Percentiles rank a stretch among this genome's conserved stretches.
These are phyloP conservation scores for Lampris megalopsis DNA, from an alignment of 2,113 vertebrate genomes.

Conservation along the genomic window DNA sequence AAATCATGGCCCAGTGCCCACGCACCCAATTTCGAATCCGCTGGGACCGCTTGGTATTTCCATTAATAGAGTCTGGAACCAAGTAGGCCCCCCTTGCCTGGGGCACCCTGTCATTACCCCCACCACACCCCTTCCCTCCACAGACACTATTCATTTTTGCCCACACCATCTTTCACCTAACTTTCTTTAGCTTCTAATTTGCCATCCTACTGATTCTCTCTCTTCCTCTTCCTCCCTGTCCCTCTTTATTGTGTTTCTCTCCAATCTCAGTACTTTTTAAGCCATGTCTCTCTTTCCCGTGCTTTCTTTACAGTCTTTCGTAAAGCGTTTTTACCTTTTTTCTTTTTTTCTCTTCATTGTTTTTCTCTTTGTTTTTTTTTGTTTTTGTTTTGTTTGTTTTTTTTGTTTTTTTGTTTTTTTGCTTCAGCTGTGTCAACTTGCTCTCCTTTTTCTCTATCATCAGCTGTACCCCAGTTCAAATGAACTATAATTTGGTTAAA, in stretches of 20 bases:
- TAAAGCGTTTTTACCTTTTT: not conserved
- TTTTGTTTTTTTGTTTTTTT: not conserved
- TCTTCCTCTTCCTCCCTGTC: not conserved
- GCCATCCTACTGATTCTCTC: not conserved
- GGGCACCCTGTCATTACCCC: slow-evolving; percentile 26
- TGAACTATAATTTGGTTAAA: no score
- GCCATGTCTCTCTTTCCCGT: not conserved
- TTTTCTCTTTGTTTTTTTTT: not conserved
- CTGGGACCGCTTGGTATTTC: slow-evolving; percentile 63
- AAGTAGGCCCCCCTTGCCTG: slow-evolving; percentile 45
- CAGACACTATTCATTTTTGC: not conserved
- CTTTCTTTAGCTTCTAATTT: not conserved
- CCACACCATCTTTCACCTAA: not conserved
- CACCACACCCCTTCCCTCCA: not conserved
- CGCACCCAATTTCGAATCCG: slow-evolving; percentile 34
- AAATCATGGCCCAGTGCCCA: slow-evolving; percentile 30
- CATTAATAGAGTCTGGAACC: slow-evolving; percentile 61
- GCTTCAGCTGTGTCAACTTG: no score
- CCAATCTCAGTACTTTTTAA: not conserved
- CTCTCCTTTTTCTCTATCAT: not conserved
- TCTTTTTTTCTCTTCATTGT: not conserved
- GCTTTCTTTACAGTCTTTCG: not conserved
- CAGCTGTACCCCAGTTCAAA: slow-evolving; percentile 15
- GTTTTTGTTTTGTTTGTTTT: not conserved
- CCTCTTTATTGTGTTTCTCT: not conserved